Conservation (phyloP, 2,888 invertebrate species). For the Amphipoea lucens region DNA sequence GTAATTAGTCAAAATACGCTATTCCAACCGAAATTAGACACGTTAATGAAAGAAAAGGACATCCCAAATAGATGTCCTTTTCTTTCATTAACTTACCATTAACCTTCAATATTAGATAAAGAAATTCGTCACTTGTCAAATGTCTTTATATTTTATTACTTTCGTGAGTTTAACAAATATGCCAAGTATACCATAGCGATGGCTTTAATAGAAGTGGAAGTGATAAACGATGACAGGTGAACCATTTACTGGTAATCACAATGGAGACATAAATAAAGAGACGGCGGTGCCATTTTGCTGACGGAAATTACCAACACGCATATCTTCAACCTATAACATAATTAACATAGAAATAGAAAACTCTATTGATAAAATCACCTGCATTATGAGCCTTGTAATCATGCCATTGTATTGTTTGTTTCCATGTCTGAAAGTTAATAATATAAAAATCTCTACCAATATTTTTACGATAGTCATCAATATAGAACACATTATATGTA, state of each 20-base stretch:
- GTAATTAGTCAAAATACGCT: not conserved
- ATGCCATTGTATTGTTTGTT: not conserved
- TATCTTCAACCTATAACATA: not conserved
- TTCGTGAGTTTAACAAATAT: not conserved
- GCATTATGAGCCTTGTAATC: not conserved
- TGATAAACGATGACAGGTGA: not conserved
- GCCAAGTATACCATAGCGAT: not conserved
- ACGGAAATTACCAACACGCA: not conserved
- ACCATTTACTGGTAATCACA: not conserved
- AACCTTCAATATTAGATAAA: not conserved
- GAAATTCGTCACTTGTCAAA: not conserved
- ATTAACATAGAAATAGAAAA: not conserved
- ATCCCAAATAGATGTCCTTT: too few relatives aligned
- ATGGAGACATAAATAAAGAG: not conserved
- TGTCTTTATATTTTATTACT: not conserved
- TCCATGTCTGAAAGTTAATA: too few relatives aligned
- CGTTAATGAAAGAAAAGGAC: conserved; percentile 2
- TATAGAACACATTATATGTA: not conserved
- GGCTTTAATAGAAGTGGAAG: not conserved
- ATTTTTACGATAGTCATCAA: not conserved
- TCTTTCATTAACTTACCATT: too few relatives aligned
- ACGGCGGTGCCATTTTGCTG: not conserved
- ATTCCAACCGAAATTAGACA: not conserved
- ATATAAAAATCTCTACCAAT: not conserved
- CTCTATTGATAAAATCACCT: not conserved